These are phyloP conservation scores for Gandaritis pyraliata DNA, from an alignment of 2,888 invertebrate species.

Conservation along the genomic window DNA sequence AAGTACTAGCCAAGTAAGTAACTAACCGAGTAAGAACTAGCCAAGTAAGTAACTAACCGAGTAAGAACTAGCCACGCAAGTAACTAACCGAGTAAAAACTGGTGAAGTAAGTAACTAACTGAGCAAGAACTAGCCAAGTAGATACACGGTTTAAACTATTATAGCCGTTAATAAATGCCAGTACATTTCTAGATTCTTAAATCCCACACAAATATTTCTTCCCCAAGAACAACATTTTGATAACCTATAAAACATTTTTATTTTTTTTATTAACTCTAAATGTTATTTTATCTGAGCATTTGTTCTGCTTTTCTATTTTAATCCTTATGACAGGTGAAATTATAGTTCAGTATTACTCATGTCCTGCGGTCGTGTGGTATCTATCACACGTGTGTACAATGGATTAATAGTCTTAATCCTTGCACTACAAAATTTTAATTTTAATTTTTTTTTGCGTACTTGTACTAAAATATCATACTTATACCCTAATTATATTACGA, in stretches of 20 bases:
- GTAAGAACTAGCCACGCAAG: slow-evolving; percentile 88
- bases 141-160: no score
- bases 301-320: slow-evolving; percentile 33
- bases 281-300: slow-evolving; percentile 19
- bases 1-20: background rate
- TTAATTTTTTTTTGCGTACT: no score
- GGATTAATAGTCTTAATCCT: slow-evolving; percentile 33
- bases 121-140: background rate
- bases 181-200: background rate
- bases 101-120: background rate
- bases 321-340: slow-evolving; percentile 29
- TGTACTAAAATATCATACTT: no score
- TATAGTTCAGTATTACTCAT: slow-evolving; percentile 38
- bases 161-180: no score
- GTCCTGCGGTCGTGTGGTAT: slow-evolving; percentile 27
- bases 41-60: no score
- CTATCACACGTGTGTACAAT: slow-evolving; percentile 23
- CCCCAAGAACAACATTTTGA: slow-evolving; percentile 17
- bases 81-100: slow-evolving; percentile 26
- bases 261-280: slow-evolving; percentile 2
- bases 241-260: slow-evolving; percentile 17
- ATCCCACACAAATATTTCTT: slow-evolving; percentile 11
- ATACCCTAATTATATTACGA: no score
- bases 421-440: background rate
- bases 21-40: no score